Base-by-base conservation (phyloP, 2,113 vertebrate species). In the Stegastes partitus region DNA sequence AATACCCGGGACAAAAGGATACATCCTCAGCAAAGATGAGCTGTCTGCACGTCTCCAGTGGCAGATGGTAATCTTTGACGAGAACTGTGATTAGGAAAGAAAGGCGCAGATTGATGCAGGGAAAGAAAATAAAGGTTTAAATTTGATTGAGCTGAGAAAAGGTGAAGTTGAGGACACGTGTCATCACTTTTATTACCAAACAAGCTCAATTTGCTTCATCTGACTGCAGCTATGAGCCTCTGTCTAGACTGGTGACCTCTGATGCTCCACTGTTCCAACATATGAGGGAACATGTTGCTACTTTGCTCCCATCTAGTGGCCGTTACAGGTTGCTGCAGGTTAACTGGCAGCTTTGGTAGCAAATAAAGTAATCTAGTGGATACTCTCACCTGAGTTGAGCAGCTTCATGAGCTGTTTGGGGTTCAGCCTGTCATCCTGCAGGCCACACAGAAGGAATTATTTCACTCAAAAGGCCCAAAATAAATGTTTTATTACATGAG, bases 21-120 rank as follows among this genome's bases (percentile, higher is more conserved):
- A 95, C 94, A 49, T 94, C 86, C 68, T 94, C 91, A 65, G 69
- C 88, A 72, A 95, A 93, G 73, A 95, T 93, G 82, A 95, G 89
- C 82, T 95, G 92, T 85, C 93, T 90, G 90, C 94, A 95, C 0
- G 92, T 95, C 59, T 95, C 94, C 92, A 96, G 79, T 4, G 94
- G 92, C 64, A 95, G 91, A 65, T 93, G 88, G 79, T 93, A 93
- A 82, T 91, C 86, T 84, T 91, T 91, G 47, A 93, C 82, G 21
- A 94, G 71, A 68, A 85, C 95, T 96, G 80, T 59, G 42, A 84
- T 81, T 23, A 62, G 22, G 2, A 69, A 56, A 65, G 31, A 84
- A 69, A 69, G 51, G 21, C 50, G n/a, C n/a, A 63, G 34, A 75
- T 68, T 85, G 26, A 79, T 51, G 58, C 54, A 50, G 45, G 54